phyloP scores from a whole-genome alignment of 2,113 vertebrate species.

The Calonectris borealis region DNA sequence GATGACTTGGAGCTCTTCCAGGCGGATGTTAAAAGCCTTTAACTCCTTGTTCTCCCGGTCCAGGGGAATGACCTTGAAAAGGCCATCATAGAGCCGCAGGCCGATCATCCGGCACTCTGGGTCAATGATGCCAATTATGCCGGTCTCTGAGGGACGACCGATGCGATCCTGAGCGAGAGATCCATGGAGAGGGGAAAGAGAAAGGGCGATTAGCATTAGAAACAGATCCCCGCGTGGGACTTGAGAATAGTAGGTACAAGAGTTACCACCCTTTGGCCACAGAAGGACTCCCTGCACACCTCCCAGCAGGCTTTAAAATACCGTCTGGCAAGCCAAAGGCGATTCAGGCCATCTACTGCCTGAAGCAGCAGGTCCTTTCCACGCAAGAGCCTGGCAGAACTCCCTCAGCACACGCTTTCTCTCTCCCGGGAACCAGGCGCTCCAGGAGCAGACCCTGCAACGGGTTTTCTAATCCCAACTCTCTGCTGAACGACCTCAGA shows the following conservation, averaged over 20 bases:
- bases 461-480: not conserved
- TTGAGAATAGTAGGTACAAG: not conserved
- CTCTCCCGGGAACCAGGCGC: fast-evolving
- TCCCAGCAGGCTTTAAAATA: not conserved
- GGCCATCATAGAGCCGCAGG: conserved; percentile 91
- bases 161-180: conserved; percentile 86
- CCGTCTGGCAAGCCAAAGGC: not conserved
- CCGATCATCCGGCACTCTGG: conserved; percentile 98
- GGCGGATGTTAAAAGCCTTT: conserved; percentile 96
- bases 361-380: not conserved
- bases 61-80: conserved; percentile 97
- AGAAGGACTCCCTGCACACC: not conserved
- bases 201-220: fast-evolving
- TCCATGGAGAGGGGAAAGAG: fast-evolving
- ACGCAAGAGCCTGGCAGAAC: not conserved
- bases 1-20: conserved; percentile 97
- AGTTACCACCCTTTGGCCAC: too few species aligned
- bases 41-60: conserved; percentile 96
- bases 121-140: conserved; percentile 97
- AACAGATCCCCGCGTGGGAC: fast-evolving
- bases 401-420: not conserved
- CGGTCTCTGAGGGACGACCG: conserved; percentile 95
- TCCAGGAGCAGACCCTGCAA: not conserved
- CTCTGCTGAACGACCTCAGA: too few species aligned
- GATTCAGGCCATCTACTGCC: not conserved